Evolutionary conservation across 1,140 invertebrate genomes (phyloP).

Genomic region (Thaumatotibia leucotreta): DNA sequence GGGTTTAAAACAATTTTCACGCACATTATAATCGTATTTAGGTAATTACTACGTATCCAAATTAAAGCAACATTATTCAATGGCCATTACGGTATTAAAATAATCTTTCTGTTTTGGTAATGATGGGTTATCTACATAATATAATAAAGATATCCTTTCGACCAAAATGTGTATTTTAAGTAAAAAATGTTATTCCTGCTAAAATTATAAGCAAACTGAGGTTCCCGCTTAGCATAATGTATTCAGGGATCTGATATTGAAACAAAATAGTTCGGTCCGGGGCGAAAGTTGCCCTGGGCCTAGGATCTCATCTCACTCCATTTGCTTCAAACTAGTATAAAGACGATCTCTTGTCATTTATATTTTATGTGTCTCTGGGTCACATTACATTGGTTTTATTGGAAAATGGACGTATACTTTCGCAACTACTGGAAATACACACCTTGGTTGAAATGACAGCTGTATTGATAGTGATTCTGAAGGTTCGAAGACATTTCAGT

Average conservation of each 20-base stretch:
- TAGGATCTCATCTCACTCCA: neutral
- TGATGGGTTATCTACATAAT: too few species aligned
- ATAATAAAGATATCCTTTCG: neutral
- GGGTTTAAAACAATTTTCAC: too few species aligned
- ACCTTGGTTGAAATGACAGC: neutral
- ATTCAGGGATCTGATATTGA: slow-evolving; percentile 49
- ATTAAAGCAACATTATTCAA: too few species aligned
- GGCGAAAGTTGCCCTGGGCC: slow-evolving; percentile 26
- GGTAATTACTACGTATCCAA: too few species aligned
- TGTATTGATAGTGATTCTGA: neutral
- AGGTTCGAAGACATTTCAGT: neutral
- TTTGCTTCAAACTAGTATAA: neutral
- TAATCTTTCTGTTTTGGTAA: too few species aligned
- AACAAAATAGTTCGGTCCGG: slow-evolving; percentile 36
- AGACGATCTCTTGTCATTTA: neutral
- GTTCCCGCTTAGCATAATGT: slow-evolving; percentile 43
- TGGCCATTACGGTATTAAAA: too few species aligned
- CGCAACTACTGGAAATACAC: neutral
- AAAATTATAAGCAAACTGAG: slow-evolving; percentile 27
- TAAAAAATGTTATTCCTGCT: slow-evolving; percentile 16
- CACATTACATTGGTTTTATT: neutral
- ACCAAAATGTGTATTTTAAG: slow-evolving; percentile 20
- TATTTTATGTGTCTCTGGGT: neutral
- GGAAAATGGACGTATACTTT: neutral
- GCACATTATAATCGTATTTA: too few species aligned